Percentiles rank a stretch among this genome's conserved stretches.
Evolutionary conservation across 2,113 vertebrate species (phyloP).

Genomic region (Delphinus delphis): DNA sequence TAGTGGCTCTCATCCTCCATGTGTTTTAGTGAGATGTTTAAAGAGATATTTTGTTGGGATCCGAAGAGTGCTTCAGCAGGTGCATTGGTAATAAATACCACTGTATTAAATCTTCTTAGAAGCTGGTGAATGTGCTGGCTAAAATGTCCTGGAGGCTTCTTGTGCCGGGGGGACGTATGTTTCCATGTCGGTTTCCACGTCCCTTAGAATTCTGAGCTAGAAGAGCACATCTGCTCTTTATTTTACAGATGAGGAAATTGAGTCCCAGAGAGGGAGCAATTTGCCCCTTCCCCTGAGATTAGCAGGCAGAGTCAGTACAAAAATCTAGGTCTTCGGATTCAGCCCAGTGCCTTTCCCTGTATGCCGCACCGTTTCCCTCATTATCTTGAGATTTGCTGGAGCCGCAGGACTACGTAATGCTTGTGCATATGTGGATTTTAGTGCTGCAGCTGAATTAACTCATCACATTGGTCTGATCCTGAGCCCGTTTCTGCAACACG

Average conservation of each 20-base stretch:
- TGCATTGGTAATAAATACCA: too few species aligned
- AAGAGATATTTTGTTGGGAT: not conserved
- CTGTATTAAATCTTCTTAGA: not conserved
- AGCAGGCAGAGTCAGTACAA: not conserved
- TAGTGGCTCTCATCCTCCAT: not conserved
- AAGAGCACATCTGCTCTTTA: conserved; percentile 46
- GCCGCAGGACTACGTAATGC: not conserved
- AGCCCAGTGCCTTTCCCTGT: conserved; percentile 44
- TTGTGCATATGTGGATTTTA: not conserved
- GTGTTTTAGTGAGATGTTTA: not conserved
- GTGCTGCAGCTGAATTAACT: conserved; percentile 34
- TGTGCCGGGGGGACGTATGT: not conserved
- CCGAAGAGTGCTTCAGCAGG: not conserved
- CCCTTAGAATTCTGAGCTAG: conserved; percentile 3
- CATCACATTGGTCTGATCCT: not conserved
- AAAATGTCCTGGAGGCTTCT: not conserved
- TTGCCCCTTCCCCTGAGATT: conserved; percentile 46
- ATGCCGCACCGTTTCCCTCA: not conserved
- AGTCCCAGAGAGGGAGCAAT: conserved; percentile 46
- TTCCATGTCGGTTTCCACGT: not conserved
- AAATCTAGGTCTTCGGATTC: conserved; percentile 56
- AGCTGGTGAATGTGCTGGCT: not conserved
- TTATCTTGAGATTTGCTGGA: conserved; percentile 55
- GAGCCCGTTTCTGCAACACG: not conserved
- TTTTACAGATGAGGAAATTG: conserved; percentile 67